phyloP scores from a whole-genome alignment of 2,797 vertebrate species.

The Hyperoplus immaculatus region DNA sequence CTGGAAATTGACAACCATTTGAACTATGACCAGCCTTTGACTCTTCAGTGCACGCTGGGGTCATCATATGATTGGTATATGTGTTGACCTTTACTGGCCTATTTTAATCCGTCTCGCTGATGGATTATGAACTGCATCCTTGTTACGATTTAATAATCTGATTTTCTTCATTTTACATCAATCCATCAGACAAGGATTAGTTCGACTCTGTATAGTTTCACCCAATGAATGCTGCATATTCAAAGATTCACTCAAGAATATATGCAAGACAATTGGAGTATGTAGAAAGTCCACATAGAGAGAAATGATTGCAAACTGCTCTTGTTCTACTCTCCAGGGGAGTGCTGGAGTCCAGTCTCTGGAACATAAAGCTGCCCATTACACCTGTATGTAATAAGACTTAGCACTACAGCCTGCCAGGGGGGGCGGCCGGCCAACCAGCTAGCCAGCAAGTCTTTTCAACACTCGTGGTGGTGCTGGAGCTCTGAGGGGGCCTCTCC shows the following conservation, averaged over 20 bases:
- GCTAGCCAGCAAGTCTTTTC: slow-evolving; percentile 31
- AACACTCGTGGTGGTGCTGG: not conserved
- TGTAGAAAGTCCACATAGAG: slow-evolving; percentile 50
- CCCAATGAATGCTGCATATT: slow-evolving; percentile 10
- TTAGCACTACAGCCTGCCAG: slow-evolving; percentile 40
- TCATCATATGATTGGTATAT: slow-evolving; percentile 58
- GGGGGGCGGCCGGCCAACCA: slow-evolving; percentile 29
- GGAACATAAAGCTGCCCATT: slow-evolving; percentile 56
- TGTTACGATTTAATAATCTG: slow-evolving; percentile 60
- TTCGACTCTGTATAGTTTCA: slow-evolving; percentile 28
- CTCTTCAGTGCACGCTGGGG: slow-evolving; percentile 12
- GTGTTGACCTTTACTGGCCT: slow-evolving; percentile 64
- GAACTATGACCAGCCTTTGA: slow-evolving; percentile 31
- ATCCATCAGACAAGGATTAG: slow-evolving; percentile 57
- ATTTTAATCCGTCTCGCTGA: slow-evolving; percentile 66
- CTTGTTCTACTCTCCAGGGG: slow-evolving; percentile 45
- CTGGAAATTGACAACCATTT: slow-evolving; percentile 27
- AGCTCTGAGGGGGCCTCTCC: slow-evolving; percentile 45
- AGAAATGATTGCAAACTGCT: slow-evolving; percentile 53
- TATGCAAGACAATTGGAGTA: slow-evolving; percentile 23
- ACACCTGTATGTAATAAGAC: slow-evolving; percentile 64
- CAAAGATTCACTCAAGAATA: slow-evolving; percentile 29
- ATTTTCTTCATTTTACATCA: slow-evolving; percentile 32
- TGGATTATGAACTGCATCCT: slow-evolving; percentile 52
- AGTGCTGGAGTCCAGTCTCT: slow-evolving; percentile 48